These are phyloP conservation scores for Moxostoma hubbsi DNA, from an alignment of 2,797 vertebrate species.

Conservation along the genomic window DNA sequence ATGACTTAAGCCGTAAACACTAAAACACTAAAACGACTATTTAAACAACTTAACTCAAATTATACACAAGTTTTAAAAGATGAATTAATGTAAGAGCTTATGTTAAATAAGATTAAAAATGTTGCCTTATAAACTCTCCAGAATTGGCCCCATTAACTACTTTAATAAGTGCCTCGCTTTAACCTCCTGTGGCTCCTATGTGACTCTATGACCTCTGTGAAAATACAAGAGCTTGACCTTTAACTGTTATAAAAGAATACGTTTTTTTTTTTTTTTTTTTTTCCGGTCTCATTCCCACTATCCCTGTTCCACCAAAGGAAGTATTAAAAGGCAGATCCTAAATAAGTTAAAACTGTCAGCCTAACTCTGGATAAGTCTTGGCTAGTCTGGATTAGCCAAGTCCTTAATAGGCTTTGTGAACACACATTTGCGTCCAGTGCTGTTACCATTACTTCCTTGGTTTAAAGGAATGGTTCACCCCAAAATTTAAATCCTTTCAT, in stretches of 20 bases:
- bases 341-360: slow-evolving; percentile 40
- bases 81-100: too few relatives aligned
- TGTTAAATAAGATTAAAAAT: too few relatives aligned
- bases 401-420: slow-evolving; percentile 43
- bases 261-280: too few relatives aligned
- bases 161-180: too few relatives aligned
- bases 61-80: too few relatives aligned
- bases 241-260: slow-evolving; percentile 14
- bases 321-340: slow-evolving; percentile 11
- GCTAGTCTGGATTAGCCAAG: slow-evolving; percentile 45
- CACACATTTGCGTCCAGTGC: slow-evolving; percentile 5
- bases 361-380: slow-evolving; percentile 41
- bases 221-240: slow-evolving; percentile 25
- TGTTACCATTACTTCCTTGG: slow-evolving; percentile 6
- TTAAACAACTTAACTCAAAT: too few relatives aligned
- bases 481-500: too few relatives aligned
- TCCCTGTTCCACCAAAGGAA: slow-evolving; percentile 8
- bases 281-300: background rate
- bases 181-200: background rate
- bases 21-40: too few relatives aligned
- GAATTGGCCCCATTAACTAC: too few relatives aligned
- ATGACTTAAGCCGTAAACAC: too few relatives aligned
- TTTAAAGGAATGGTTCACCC: background rate
- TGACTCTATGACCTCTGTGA: slow-evolving; percentile 9
- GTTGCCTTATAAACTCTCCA: too few relatives aligned